phyloP scores from a whole-genome alignment of 1,140 invertebrate species.

The Leptopilina boulardi region DNA sequence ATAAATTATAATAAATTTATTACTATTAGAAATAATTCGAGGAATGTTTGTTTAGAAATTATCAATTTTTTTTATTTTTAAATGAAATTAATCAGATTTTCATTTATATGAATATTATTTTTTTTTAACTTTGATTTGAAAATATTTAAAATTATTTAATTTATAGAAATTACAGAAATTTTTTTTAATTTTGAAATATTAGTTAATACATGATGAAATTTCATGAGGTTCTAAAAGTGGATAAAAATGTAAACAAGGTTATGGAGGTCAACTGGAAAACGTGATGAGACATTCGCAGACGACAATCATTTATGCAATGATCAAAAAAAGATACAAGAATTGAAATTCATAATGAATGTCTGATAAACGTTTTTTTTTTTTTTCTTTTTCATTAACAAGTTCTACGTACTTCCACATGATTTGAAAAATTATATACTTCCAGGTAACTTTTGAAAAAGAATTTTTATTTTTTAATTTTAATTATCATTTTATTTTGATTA shows the following conservation, averaged over 20 bases:
- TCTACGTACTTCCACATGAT: background rate
- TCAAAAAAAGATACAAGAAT: background rate
- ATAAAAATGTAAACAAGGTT: slow-evolving; percentile 3
- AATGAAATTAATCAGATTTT: background rate
- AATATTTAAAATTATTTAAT: too few species aligned
- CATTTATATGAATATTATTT: too few species aligned
- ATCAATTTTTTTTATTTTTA: background rate
- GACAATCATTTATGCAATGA: background rate
- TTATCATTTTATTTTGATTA: background rate
- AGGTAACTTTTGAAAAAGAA: background rate
- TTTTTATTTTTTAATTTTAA: background rate
- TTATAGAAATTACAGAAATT: too few species aligned
- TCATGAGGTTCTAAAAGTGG: background rate
- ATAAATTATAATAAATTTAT: slow-evolving; percentile 44
- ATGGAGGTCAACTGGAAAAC: background rate
- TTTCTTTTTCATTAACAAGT: background rate
- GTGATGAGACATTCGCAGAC: slow-evolving; percentile 7
- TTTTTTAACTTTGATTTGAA: too few species aligned
- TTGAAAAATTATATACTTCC: background rate
- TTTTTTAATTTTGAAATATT: slow-evolving; percentile 12
- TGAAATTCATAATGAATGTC: background rate
- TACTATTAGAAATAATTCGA: background rate
- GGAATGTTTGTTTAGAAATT: background rate
- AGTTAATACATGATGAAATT: background rate
- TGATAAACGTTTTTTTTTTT: slow-evolving; percentile 3